phyloP scores from a whole-genome alignment of 2,888 invertebrate species.

The Lasius platythorax region DNA sequence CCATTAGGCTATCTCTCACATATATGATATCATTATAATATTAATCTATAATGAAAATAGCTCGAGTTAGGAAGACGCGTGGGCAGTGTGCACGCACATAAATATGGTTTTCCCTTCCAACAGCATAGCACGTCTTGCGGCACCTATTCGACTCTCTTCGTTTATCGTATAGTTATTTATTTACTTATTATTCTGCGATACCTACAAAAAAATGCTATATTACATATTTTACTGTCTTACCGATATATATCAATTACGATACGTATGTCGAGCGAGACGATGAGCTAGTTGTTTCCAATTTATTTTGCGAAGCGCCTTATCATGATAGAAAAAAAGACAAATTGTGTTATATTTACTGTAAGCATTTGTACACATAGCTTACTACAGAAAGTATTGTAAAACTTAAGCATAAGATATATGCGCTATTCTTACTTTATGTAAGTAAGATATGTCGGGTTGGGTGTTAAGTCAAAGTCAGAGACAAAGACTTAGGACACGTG shows the following conservation, averaged over 20 bases:
- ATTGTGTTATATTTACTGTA: slow-evolving; percentile 79
- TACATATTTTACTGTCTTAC: slow-evolving; percentile 78
- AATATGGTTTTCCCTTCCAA: slow-evolving; percentile 86
- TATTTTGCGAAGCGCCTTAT: slow-evolving; percentile 67
- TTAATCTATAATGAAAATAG: slow-evolving; percentile 85
- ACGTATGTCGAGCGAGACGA: slow-evolving; percentile 79
- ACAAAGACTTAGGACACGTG: slow-evolving; percentile 83
- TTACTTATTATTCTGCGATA: slow-evolving; percentile 81
- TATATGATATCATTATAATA: slow-evolving; percentile 78
- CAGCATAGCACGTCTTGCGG: slow-evolving; percentile 86
- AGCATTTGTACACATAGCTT: slow-evolving; percentile 83
- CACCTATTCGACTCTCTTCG: slow-evolving; percentile 86
- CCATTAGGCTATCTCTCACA: slow-evolving; percentile 81
- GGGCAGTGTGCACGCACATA: slow-evolving; percentile 86
- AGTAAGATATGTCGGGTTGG: slow-evolving; percentile 77
- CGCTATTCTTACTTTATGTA: slow-evolving; percentile 79
- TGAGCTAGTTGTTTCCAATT: slow-evolving; percentile 73
- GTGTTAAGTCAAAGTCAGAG: slow-evolving; percentile 80
- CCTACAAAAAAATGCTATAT: slow-evolving; percentile 78
- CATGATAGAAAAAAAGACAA: slow-evolving; percentile 61
- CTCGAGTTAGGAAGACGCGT: slow-evolving; percentile 86
- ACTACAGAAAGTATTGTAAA: slow-evolving; percentile 83
- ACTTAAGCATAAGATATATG: slow-evolving; percentile 79
- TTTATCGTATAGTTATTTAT: slow-evolving; percentile 85
- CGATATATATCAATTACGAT: slow-evolving; percentile 74